These are phyloP conservation scores for Montipora capricornis DNA, from an alignment of 64 coral and sea anemone genomes.

Conservation along the genomic window DNA sequence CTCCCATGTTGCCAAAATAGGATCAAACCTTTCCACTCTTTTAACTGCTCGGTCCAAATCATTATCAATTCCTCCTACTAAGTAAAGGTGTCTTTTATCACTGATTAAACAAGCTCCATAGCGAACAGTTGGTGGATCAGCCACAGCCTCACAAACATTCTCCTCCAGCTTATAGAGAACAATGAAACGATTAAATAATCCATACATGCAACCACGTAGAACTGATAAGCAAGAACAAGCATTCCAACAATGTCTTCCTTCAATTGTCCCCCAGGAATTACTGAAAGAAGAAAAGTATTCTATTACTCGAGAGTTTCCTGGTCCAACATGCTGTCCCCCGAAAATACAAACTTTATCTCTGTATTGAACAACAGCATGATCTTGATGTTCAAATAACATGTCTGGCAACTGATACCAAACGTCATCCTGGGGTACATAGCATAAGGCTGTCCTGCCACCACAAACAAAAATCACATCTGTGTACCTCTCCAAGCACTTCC, in stretches of 20 bases:
- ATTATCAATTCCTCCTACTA: neutral
- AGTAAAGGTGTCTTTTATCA: neutral
- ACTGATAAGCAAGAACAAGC: too few species aligned
- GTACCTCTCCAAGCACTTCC: neutral
- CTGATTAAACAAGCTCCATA: neutral
- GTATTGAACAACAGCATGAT: neutral
- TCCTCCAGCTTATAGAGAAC: too few species aligned
- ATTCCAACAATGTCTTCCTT: neutral
- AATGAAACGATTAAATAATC: neutral
- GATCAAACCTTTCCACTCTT: neutral
- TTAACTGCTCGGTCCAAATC: too few species aligned
- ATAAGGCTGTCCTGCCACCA: neutral
- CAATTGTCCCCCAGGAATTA: neutral
- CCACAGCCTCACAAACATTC: too few species aligned
- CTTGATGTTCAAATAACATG: neutral
- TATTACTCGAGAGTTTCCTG: neutral
- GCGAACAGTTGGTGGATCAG: too few species aligned
- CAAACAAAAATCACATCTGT: slow-evolving; percentile 16
- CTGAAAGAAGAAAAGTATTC: neutral
- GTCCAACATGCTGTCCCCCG: neutral
- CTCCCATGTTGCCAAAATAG: neutral
- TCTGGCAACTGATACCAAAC: neutral
- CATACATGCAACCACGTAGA: neutral
- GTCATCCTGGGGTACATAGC: neutral
- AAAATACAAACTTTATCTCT: neutral